A percentile compares a stretch with the other conserved stretches of the same genome.
These are phyloP conservation scores for Fopius arisanus DNA, from an alignment of 1,140 invertebrate species.

Conservation along the genomic window DNA sequence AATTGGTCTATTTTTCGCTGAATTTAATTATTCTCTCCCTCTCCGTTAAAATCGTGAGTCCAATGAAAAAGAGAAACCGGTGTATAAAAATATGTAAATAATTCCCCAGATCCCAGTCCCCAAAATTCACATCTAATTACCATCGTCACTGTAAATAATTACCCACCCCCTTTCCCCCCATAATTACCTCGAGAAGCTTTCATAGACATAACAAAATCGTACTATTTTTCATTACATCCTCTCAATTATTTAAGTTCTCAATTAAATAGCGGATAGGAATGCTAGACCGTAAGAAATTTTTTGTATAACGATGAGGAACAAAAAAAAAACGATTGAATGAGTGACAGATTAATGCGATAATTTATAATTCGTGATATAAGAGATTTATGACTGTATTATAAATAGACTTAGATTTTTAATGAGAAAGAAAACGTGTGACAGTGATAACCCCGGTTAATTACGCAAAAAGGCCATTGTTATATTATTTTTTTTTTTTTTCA, in stretches of 20 bases:
- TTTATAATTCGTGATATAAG: conserved; percentile 48
- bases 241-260: conserved; percentile 32
- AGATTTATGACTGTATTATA: conserved; percentile 53
- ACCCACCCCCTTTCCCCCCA: background rate
- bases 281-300: conserved; percentile 29
- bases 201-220: background rate
- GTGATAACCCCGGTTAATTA: background rate
- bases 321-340: background rate
- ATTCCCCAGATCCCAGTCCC: background rate
- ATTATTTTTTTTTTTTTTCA: too few relatives aligned
- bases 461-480: background rate
- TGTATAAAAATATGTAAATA: conserved; percentile 24
- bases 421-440: conserved; percentile 22
- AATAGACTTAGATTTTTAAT: conserved; percentile 39
- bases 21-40: too few relatives aligned
- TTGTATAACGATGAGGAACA: conserved; percentile 12
- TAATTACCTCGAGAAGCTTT: background rate
- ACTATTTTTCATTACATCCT: conserved; percentile 27
- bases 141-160: background rate
- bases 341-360: conserved; percentile 34
- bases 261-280: conserved; percentile 25
- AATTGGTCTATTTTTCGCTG: too few relatives aligned
- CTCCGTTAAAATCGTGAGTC: too few relatives aligned
- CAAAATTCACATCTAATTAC: background rate
- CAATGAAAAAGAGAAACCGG: background rate